These are phyloP conservation scores for Limonius californicus DNA, from an alignment of 1,140 invertebrate species.

Conservation along the genomic window DNA sequence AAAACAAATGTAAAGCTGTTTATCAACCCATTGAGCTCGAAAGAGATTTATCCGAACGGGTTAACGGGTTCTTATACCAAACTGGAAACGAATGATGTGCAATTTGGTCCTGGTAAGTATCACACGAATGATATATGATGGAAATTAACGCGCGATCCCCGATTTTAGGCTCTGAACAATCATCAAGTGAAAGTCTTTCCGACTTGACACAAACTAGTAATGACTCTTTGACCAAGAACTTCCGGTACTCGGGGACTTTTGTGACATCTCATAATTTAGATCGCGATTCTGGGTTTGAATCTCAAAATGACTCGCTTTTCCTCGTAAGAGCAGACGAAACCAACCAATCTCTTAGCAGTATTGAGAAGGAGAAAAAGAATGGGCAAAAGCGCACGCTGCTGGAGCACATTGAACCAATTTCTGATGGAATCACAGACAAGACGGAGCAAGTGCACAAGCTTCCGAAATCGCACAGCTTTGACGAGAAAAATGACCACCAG, in stretches of 20 bases:
- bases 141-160: not conserved
- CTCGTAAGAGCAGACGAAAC: not conserved
- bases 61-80: conserved; percentile 43
- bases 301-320: conserved; percentile 14
- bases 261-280: conserved; percentile 17
- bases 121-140: too few relatives aligned
- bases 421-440: conserved; percentile 39
- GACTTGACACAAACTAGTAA: conserved; percentile 31
- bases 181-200: conserved; percentile 43
- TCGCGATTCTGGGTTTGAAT: conserved; percentile 37
- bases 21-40: conserved; percentile 52
- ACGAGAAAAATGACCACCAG: conserved; percentile 39
- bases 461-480: conserved; percentile 45
- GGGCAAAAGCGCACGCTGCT: conserved; percentile 26
- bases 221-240: conserved; percentile 25
- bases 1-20: conserved; percentile 50
- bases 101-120: conserved; percentile 2
- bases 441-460: conserved; percentile 43
- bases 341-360: conserved; percentile 14
- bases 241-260: not conserved
- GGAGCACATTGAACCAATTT: conserved; percentile 41
- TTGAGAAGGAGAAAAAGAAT: not conserved
- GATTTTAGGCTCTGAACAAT: conserved; percentile 30
- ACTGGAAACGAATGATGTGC: conserved; percentile 24
- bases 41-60: conserved; percentile 43